Evolutionary conservation across 2,797 vertebrate species (phyloP), one percentile per base, ranked within the genome.

Genomic region (Anniella stebbinsi): DNA sequence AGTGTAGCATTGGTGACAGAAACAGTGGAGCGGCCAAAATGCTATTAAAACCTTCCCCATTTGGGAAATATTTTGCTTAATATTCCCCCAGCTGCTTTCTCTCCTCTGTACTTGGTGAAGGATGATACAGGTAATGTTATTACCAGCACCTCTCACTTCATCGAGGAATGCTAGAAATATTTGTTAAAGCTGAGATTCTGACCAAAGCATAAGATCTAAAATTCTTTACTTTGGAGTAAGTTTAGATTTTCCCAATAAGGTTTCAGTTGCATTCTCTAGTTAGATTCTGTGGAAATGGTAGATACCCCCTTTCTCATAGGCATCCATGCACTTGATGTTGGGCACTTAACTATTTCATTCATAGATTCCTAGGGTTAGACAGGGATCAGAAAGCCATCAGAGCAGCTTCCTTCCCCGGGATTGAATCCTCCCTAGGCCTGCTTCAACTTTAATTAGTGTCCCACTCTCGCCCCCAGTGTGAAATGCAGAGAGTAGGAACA

Each of bases 1-100:
- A 1, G 0, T 17, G 0, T n/a, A 38, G 11, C 36, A 28, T 77
- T 76, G 23, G 76, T 88, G 57, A 72, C 66, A 30, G 12, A 84
- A 88, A 80, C 77, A 89, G 48, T 41, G 88, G 67, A 30, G 88
- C 51, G 51, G 57, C 28, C 54, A 93, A 76, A 93, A 25, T 54
- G 72, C 72, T 90, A 4, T 80, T 78, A 4, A 77, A 63, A 28
- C 63, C 73, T 63, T 23, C 36, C 17, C 28, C 60, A 25, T 63
- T 33, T 69, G 67, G 45, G 10, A 25, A 25, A 48, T 2, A 33
- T 69, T 88, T 63, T 57, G 48, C 51, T 81, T 25, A 70, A 41
- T 6, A 57, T 80, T 17, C n/a, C 12, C 36, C 36, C 33, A 30
- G 10, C 9, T 80, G 1, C 38, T 25, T 73, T 23, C 13, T 17